Conservation (phyloP, 1,140 invertebrate genomes). For the Neomicropteryx cornuta region DNA sequence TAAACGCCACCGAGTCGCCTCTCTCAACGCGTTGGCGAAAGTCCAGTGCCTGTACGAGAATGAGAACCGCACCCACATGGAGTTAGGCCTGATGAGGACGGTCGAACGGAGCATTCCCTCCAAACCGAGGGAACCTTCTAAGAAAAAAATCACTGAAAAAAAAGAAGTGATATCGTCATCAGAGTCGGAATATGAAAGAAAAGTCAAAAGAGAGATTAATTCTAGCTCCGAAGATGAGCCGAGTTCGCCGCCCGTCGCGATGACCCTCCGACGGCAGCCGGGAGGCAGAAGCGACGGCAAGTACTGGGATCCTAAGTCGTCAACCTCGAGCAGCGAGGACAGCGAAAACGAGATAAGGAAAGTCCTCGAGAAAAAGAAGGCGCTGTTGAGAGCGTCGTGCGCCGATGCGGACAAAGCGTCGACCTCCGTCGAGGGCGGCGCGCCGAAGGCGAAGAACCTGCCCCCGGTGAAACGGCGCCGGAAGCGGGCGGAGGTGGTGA, state of each 20-base stretch:
- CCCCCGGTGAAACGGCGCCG: slow-evolving; percentile 32
- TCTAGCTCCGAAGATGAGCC: slow-evolving; percentile 36
- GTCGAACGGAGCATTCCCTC: slow-evolving; percentile 26
- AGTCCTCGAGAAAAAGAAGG: slow-evolving; percentile 30
- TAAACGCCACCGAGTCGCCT: slow-evolving; percentile 74
- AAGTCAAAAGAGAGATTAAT: slow-evolving; percentile 30
- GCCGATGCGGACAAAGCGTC: slow-evolving; percentile 33
- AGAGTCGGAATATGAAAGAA: slow-evolving; percentile 38
- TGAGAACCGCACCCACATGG: slow-evolving; percentile 61
- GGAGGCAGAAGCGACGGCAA: slow-evolving; percentile 66
- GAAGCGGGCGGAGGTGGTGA: slow-evolving; percentile 54
- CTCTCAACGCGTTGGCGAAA: slow-evolving; percentile 82
- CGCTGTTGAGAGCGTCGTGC: slow-evolving; percentile 18
- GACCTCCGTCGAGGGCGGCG: slow-evolving; percentile 26
- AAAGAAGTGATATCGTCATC: slow-evolving; percentile 35
- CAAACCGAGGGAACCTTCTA: slow-evolving; percentile 14
- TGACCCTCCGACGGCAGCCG: slow-evolving; percentile 58
- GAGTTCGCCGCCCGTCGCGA: slow-evolving; percentile 30
- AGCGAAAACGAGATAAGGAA: slow-evolving; percentile 36
- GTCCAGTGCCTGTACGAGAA: slow-evolving; percentile 87
- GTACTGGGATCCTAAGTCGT: slow-evolving; percentile 68
- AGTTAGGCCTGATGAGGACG: slow-evolving; percentile 41
- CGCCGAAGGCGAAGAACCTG: slow-evolving; percentile 29
- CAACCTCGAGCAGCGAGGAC: slow-evolving; percentile 43
- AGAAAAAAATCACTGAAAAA: slow-evolving; percentile 30